Conservation (phyloP, 23 tunicate genomes). For the Pegea sp. region DNA sequence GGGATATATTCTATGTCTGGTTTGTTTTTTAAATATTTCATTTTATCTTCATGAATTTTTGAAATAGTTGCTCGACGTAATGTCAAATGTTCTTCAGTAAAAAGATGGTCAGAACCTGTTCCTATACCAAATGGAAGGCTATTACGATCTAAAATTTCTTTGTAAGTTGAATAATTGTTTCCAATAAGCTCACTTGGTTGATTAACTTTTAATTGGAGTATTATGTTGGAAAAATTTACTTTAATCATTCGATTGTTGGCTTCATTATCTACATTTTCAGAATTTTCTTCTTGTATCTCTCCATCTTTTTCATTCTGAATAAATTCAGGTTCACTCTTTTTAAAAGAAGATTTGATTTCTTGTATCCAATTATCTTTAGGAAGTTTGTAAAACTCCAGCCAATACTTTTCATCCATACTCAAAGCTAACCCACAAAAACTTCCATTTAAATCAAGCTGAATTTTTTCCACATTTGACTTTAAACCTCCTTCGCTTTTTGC, state of each 20-base stretch:
- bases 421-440: constrained; percentile 43
- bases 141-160: constrained; percentile 35
- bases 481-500: constrained; percentile 41
- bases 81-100: constrained; percentile 15
- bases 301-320: not conserved
- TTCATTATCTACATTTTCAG: constrained; percentile 6
- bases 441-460: constrained; percentile 27
- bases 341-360: no score
- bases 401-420: constrained; percentile 12
- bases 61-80: constrained; percentile 5
- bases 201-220: constrained; percentile 31
- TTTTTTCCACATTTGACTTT: constrained; percentile 43
- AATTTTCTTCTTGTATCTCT: constrained; percentile 4
- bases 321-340: not conserved
- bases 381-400: constrained; percentile 51
- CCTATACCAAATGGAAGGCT: constrained; percentile 36
- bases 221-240: constrained; percentile 32
- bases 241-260: no score
- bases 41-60: constrained; percentile 11
- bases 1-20: constrained; percentile 2
- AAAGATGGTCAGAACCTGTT: constrained; percentile 26
- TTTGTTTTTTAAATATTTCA: constrained; percentile 13
- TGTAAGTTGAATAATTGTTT: not conserved
- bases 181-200: constrained; percentile 6
- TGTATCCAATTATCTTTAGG: constrained; percentile 60